phyloP scores from a whole-genome alignment of 2,888 invertebrate genomes.

The Protophormia terraenovae region DNA sequence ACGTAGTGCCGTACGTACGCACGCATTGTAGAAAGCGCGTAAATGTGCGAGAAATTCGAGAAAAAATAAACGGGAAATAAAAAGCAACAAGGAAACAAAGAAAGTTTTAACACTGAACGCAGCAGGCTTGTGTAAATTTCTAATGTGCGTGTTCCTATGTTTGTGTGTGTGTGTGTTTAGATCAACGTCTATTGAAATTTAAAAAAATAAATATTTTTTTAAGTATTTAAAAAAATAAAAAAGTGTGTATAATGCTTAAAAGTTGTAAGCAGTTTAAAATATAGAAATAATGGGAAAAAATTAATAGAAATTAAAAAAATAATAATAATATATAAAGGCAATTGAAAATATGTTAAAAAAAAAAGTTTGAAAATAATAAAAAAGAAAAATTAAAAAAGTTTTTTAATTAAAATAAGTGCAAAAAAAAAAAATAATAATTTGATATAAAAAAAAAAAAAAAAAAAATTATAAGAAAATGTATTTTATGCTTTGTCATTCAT shows the following conservation, averaged over 20 bases:
- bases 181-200: constrained; percentile 12
- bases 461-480: neutral
- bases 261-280: constrained; percentile 14
- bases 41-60: constrained; percentile 26
- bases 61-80: neutral
- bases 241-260: neutral
- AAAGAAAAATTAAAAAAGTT: constrained; percentile 1
- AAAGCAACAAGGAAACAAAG: constrained; percentile 15
- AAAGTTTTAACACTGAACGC: constrained; percentile 10
- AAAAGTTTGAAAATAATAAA: neutral
- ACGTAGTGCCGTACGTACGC: constrained; percentile 71
- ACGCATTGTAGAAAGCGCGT: constrained; percentile 69
- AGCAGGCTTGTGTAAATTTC: constrained; percentile 21
- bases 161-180: constrained; percentile 6
- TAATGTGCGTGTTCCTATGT: neutral
- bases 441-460: neutral
- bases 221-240: neutral
- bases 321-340: neutral
- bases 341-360: constrained; percentile 9
- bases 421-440: neutral
- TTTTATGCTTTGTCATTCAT: constrained; percentile 4
- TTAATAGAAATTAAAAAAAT: constrained; percentile 3
- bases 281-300: neutral
- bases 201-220: too few species aligned
- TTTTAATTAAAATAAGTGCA: constrained; percentile 16